Evolutionary conservation across 1,140 invertebrate genomes (phyloP).

Genomic region (Euura saliciscinereae): DNA sequence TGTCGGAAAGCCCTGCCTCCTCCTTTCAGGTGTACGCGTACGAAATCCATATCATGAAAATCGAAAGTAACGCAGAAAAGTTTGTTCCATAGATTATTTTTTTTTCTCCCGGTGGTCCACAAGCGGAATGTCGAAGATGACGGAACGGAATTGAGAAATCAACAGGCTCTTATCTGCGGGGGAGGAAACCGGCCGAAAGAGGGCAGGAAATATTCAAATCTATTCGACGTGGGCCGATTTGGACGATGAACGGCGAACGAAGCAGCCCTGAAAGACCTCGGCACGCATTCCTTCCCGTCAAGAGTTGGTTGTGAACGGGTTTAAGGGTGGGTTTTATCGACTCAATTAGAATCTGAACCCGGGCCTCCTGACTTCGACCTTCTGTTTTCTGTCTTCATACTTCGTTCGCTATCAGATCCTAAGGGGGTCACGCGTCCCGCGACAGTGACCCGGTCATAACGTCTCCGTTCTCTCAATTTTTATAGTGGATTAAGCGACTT

Average conservation of each 20-base stretch:
- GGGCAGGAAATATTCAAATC: not conserved
- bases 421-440: too few species aligned
- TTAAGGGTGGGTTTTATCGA: not conserved
- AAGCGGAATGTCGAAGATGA: too few species aligned
- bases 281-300: conserved; percentile 1
- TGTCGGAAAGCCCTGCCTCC: conserved; percentile 8
- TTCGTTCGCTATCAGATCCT: too few species aligned
- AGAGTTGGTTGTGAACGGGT: not conserved
- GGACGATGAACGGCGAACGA: too few species aligned
- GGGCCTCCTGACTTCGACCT: not conserved
- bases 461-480: too few species aligned
- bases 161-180: not conserved
- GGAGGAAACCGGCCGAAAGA: not conserved
- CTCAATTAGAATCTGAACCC: not conserved
- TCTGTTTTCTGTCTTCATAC: too few species aligned
- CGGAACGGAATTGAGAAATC: not conserved
- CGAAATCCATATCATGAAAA: too few species aligned
- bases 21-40: not conserved
- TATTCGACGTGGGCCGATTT: not conserved
- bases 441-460: too few species aligned
- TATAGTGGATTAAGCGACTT: too few species aligned
- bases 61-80: too few species aligned
- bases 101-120: too few species aligned
- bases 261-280: not conserved
- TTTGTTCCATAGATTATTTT: too few species aligned